Conservation (phyloP, 2,888 invertebrate genomes). For the Ferrisia virgata region DNA sequence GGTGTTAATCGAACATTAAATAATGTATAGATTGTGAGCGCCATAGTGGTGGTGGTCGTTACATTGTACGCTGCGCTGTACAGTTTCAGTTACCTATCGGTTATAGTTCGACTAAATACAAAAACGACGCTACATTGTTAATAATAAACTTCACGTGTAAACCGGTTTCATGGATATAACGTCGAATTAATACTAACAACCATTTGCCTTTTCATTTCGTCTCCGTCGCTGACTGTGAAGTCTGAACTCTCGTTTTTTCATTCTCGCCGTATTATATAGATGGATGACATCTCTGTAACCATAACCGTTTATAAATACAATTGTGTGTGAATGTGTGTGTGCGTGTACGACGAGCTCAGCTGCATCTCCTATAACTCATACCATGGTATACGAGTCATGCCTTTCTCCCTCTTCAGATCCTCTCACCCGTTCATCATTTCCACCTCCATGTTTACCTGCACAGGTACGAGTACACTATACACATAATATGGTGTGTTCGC, state of each 20-base stretch:
- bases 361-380: not conserved
- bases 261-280: not conserved
- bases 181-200: conserved; percentile 5
- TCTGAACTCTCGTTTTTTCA: not conserved
- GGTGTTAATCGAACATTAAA: not conserved
- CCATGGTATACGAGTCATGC: not conserved
- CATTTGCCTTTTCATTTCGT: not conserved
- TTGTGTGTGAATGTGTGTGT: no score
- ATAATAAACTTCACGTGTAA: not conserved
- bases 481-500: not conserved
- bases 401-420: no score
- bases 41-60: not conserved
- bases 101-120: not conserved
- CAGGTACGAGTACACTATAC: no score
- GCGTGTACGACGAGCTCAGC: not conserved
- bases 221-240: not conserved
- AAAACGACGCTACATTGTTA: conserved; percentile 10
- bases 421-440: not conserved
- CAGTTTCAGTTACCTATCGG: not conserved
- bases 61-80: not conserved
- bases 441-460: not conserved
- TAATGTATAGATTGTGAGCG: not conserved
- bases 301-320: not conserved
- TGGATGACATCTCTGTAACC: not conserved
- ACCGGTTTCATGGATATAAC: not conserved